Evolutionary conservation across 37 sponge, comb jelly and placozoan genomes (phyloP).

Genomic region (Bolinopsis microptera): DNA sequence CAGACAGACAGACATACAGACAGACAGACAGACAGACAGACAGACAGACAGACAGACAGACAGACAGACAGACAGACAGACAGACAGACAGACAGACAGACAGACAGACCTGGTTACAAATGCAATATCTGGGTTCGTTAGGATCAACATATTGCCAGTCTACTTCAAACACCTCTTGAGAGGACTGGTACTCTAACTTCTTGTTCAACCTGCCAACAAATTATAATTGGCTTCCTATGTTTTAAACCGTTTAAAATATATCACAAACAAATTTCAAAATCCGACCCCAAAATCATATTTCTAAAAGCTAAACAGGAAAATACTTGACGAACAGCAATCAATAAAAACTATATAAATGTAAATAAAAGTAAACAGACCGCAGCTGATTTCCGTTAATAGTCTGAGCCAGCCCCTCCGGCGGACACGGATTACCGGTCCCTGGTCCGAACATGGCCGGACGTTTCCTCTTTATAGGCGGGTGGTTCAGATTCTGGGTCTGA

Average conservation of each 20-base stretch:
- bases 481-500: neutral
- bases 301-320: no score
- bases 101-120: slow-evolving; percentile 70
- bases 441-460: slow-evolving; percentile 54
- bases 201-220: slow-evolving; percentile 40
- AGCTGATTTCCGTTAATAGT: slow-evolving; percentile 5
- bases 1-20: slow-evolving; percentile 48
- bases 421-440: neutral
- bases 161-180: slow-evolving; percentile 46
- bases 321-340: neutral
- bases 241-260: neutral
- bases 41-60: slow-evolving; percentile 43
- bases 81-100: neutral
- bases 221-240: no score
- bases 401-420: neutral
- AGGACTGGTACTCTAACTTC: slow-evolving; percentile 64
- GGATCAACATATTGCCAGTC: slow-evolving; percentile 80
- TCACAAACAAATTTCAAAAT: neutral
- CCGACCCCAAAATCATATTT: neutral
- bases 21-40: slow-evolving; percentile 55
- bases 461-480: slow-evolving; percentile 30
- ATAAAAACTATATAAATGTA: no score
- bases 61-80: slow-evolving; percentile 50
- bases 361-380: neutral
- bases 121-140: slow-evolving; percentile 94